Percentiles rank a stretch among this genome's conserved stretches.
Conservation (phyloP, 2,888 invertebrate genomes). For the Corbicula japonica region DNA sequence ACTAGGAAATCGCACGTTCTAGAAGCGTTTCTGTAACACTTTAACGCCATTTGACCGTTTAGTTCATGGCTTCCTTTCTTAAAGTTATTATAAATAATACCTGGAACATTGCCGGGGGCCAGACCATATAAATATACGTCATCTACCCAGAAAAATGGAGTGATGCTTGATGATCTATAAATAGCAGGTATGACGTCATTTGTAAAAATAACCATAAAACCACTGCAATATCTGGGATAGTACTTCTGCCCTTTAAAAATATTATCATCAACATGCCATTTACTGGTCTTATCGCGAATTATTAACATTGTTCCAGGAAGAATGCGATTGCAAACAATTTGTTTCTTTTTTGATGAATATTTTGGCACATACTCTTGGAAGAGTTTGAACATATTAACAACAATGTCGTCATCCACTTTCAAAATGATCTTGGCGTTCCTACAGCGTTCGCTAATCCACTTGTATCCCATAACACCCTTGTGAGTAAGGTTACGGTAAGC, state of each 20-base stretch:
- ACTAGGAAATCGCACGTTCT: conserved; percentile 52
- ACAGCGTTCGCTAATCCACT: conserved; percentile 73
- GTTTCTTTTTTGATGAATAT: conserved; percentile 43
- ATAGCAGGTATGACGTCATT: conserved; percentile 63
- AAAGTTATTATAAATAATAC: conserved; percentile 51
- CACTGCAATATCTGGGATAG: conserved; percentile 63
- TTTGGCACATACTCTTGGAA: conserved; percentile 44
- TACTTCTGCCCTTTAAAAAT: conserved; percentile 52
- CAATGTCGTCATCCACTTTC: conserved; percentile 76
- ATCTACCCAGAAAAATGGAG: conserved; percentile 68
- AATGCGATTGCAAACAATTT: conserved; percentile 63
- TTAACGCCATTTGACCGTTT: conserved; percentile 16
- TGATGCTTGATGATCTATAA: conserved; percentile 49
- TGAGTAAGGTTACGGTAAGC: conserved; percentile 72
- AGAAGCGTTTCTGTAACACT: conserved; percentile 53
- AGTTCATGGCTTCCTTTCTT: conserved; percentile 34
- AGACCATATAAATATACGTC: conserved; percentile 64
- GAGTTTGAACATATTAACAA: conserved; percentile 67
- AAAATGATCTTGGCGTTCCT: conserved; percentile 66
- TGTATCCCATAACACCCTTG: conserved; percentile 75
- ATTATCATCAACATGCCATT: conserved; percentile 56
- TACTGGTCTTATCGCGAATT: conserved; percentile 52
- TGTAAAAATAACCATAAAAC: conserved; percentile 60
- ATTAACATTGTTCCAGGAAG: conserved; percentile 57
- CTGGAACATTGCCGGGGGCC: conserved; percentile 51